Evolutionary conservation across 2,888 invertebrate genomes (phyloP).

Genomic region (Scaeva pyrastri): DNA sequence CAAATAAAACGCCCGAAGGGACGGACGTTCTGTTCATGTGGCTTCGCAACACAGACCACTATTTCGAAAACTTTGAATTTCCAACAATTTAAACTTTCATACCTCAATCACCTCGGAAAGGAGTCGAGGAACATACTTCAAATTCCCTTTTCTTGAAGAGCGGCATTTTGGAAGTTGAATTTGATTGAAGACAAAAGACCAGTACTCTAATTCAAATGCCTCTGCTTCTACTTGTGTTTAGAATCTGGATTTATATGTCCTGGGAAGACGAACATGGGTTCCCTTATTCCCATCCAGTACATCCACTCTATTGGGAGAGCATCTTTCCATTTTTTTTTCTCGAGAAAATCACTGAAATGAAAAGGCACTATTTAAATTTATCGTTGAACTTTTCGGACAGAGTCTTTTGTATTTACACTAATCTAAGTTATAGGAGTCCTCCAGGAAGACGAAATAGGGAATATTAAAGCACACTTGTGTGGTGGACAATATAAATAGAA

Average conservation of each 20-base stretch:
- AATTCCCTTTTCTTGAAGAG: conserved; percentile 43
- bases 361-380: conserved; percentile 35
- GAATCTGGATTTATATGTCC: neutral
- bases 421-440: conserved; percentile 8
- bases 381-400: conserved; percentile 17
- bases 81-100: conserved; percentile 69
- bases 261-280: neutral
- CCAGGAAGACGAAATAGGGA: conserved; percentile 22
- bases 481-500: conserved; percentile 3
- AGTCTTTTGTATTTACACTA: conserved; percentile 7
- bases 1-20: conserved; percentile 19
- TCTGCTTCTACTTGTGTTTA: neutral
- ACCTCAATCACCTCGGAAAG: conserved; percentile 52
- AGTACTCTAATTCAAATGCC: conserved; percentile 34
- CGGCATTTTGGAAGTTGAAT: conserved; percentile 52
- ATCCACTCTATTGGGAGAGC: conserved; percentile 1
- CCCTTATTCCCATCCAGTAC: neutral
- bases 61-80: conserved; percentile 56
- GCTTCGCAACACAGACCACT: conserved; percentile 16
- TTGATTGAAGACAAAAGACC: conserved; percentile 49
- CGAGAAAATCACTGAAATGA: conserved; percentile 29
- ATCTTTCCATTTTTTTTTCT: neutral
- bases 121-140: conserved; percentile 44
- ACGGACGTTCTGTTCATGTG: conserved; percentile 11
- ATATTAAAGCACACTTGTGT: conserved; percentile 37